Base-by-base conservation (phyloP, 2,113 vertebrate genomes). In the Panthera leo region DNA sequence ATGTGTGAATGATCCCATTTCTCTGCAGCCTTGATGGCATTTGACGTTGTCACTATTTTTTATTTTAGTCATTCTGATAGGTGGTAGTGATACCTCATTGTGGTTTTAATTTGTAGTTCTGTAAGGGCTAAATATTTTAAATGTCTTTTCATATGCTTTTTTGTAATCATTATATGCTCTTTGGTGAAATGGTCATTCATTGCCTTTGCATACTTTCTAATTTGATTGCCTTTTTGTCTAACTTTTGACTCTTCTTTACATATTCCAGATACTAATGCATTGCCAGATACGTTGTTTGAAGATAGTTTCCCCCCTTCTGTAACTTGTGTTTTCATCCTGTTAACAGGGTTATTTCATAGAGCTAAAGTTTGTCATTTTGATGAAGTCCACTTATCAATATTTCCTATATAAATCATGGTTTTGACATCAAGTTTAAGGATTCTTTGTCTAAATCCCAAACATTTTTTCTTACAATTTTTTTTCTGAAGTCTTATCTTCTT, bases 61-160 rank as follows among this genome's bases (percentile, higher is more conserved):
- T 42, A 42, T 90, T 70, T 93, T 58, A 93, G 19, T 25, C 15
- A 31, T 48, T 75, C 31, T 68, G 34, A 39, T 73, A 80, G 12
- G 16, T 51, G 53, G 45, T 23, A 36, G 15, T n/a, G 13, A 16
- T 42, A 29, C 51, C 48, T 92, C 27, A 76, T 42, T 83, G 29
- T 70, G 21, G 51, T 63, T 86, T 95, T 39, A 70, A 82, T 83
- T 94, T 92, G 48, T 51, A 89, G 53, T 78, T 93, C 21, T 82
- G 2, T 45, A 58, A 39, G 58, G 34, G 14, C 75, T 82, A 68
- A 83, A 42, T 29, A n/a, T 19, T 21, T 87, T 93, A 82, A 21
- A 63, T 75, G 85, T 73, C 65, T 65, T 86, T 85, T 84, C 29
- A 73, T 82, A 13, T 39, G 9, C 0, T 86, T 45, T 85, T 93